Percentiles rank a stretch among this genome's conserved stretches.
Conservation (phyloP, 2,888 invertebrate species). For the Hydraecia micacea region DNA sequence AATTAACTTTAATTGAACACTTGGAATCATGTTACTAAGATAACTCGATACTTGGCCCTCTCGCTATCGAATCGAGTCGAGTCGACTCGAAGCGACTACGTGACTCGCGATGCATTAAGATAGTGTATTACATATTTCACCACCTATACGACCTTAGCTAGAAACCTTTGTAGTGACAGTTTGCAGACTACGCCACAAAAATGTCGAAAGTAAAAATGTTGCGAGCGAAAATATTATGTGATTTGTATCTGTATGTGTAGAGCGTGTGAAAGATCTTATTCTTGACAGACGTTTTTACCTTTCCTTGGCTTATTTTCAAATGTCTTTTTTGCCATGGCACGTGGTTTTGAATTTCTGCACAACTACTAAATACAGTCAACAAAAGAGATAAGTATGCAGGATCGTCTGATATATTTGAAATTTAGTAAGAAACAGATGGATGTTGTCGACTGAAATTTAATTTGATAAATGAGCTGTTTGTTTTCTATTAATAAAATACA, state of each 20-base stretch:
- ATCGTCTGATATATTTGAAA: too few relatives aligned
- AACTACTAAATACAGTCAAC: too few relatives aligned
- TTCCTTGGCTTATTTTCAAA: constrained; percentile 32
- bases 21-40: constrained; percentile 66
- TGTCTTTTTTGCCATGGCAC: neutral
- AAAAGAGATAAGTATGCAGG: too few relatives aligned
- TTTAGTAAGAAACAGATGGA: too few relatives aligned
- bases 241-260: constrained; percentile 48
- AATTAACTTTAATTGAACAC: constrained; percentile 77
- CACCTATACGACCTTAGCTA: constrained; percentile 75
- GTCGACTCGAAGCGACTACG: constrained; percentile 73
- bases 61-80: constrained; percentile 67
- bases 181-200: constrained; percentile 47
- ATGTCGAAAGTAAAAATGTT: constrained; percentile 53
- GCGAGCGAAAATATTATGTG: constrained; percentile 46
- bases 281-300: constrained; percentile 9
- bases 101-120: constrained; percentile 84
- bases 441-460: too few relatives aligned
- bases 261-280: constrained; percentile 64
- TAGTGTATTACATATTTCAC: constrained; percentile 83
- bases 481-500: too few relatives aligned
- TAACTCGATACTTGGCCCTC: constrained; percentile 63
- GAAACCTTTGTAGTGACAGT: constrained; percentile 56
- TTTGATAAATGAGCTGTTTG: too few relatives aligned
- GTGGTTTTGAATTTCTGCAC: neutral